phyloP scores from a whole-genome alignment of 2,113 vertebrate genomes.

The Gallinago undulata region DNA sequence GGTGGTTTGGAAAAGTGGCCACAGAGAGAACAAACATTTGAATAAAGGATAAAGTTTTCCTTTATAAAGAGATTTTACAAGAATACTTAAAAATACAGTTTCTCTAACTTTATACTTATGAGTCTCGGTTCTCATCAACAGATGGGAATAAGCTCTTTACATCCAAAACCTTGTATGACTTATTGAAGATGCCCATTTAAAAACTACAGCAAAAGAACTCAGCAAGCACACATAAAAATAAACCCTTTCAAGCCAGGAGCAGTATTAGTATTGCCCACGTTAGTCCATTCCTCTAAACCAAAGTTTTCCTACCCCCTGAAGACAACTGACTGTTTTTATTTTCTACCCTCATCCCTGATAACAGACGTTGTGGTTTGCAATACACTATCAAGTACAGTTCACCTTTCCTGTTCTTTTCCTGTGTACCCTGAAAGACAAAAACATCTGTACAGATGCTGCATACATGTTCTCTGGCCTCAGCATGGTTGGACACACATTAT shows the following conservation, averaged over 20 bases:
- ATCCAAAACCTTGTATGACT: not conserved
- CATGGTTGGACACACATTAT: not conserved
- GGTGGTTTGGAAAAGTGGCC: not conserved
- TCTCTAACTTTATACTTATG: not conserved
- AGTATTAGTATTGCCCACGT: not conserved
- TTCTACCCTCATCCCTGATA: not conserved
- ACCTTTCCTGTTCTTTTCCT: not conserved
- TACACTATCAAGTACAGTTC: not conserved
- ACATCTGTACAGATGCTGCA: not conserved
- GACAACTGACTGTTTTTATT: not conserved
- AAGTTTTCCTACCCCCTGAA: not conserved
- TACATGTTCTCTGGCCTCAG: not conserved
- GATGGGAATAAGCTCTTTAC: not conserved
- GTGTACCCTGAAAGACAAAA: not conserved
- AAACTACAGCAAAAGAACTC: not conserved
- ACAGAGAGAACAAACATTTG: not conserved
- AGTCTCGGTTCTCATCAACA: not conserved
- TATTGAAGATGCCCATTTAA: not conserved
- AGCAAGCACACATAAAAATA: not conserved
- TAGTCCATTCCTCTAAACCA: not conserved
- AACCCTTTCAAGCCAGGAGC: not conserved
- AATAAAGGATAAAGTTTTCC: not conserved
- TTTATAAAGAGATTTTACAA: not conserved
- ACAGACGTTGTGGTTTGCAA: not conserved
- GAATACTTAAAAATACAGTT: not conserved